phyloP scores from a whole-genome alignment of 92 coral and sea anemone species.

The Meandrina meandrites region DNA sequence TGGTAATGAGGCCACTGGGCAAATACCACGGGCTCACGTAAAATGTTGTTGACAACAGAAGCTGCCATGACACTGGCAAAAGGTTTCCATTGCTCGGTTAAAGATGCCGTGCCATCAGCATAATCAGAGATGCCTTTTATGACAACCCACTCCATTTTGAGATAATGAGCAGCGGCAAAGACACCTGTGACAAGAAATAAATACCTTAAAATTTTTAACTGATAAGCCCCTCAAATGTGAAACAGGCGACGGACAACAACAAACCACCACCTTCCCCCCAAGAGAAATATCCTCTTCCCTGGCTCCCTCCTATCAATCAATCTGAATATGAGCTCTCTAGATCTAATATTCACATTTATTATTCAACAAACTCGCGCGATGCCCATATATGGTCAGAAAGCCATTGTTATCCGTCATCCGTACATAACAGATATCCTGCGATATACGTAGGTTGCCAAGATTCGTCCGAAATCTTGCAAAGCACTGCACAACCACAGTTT shows the following conservation, averaged over 20 bases:
- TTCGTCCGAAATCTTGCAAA: no score
- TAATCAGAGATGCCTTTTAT: conserved; percentile 54
- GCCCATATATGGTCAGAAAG: no score
- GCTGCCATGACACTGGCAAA: conserved; percentile 66
- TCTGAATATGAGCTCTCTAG: no score
- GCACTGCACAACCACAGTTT: no score
- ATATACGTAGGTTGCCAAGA: no score
- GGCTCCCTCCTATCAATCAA: no score
- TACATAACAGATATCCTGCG: no score
- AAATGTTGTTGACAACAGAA: conserved; percentile 52
- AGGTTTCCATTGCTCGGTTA: conserved; percentile 38
- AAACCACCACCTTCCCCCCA: neutral
- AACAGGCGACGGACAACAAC: neutral
- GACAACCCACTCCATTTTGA: conserved; percentile 52
- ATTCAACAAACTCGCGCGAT: no score
- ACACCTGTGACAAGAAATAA: conserved; percentile 2
- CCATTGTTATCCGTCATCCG: no score
- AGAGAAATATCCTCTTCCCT: no score
- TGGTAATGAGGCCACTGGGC: conserved; percentile 48
- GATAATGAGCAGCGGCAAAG: conserved; percentile 44
- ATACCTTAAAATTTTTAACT: neutral
- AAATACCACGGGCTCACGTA: conserved; percentile 32
- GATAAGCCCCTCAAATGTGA: neutral
- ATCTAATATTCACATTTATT: no score
- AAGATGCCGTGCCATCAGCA: conserved; percentile 45